phyloP scores from a whole-genome alignment of 1,140 invertebrate species.

The Galendromus occidentalis region DNA sequence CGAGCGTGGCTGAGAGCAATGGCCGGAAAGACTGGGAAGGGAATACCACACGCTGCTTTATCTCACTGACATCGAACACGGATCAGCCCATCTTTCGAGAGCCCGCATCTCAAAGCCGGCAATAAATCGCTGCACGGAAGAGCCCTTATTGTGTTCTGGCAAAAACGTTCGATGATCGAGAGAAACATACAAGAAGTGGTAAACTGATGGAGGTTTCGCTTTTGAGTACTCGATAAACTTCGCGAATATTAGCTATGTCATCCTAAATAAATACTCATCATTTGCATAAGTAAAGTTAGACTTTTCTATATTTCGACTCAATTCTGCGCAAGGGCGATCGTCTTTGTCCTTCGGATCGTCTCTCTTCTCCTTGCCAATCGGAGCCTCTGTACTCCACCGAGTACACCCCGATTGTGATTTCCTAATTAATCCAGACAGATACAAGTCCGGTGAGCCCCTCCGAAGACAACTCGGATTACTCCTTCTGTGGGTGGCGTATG shows the following conservation, averaged over 20 bases:
- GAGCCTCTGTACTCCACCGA: too few species aligned
- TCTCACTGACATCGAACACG: slow-evolving; percentile 8
- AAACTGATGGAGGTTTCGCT: not conserved
- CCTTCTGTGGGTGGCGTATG: too few species aligned
- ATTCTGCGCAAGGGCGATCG: too few species aligned
- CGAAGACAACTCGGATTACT: too few species aligned
- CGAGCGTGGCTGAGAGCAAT: too few species aligned
- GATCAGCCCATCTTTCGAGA: not conserved
- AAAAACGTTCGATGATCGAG: not conserved
- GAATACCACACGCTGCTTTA: slow-evolving; percentile 6
- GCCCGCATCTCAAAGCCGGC: not conserved
- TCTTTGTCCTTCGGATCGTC: too few species aligned
- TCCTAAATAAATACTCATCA: slow-evolving; percentile 1
- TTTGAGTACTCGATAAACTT: not conserved
- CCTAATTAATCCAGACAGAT: too few species aligned
- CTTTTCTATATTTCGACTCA: too few species aligned
- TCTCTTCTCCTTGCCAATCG: too few species aligned
- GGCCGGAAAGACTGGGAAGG: not conserved
- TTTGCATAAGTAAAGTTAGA: not conserved
- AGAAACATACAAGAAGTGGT: not conserved
- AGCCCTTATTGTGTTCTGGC: not conserved
- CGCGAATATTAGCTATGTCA: not conserved
- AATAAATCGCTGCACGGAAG: not conserved
- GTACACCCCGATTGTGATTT: too few species aligned
- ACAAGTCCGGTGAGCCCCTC: too few species aligned